phyloP scores from a whole-genome alignment of 2,797 vertebrate genomes.

The Bucorvus abyssinicus region DNA sequence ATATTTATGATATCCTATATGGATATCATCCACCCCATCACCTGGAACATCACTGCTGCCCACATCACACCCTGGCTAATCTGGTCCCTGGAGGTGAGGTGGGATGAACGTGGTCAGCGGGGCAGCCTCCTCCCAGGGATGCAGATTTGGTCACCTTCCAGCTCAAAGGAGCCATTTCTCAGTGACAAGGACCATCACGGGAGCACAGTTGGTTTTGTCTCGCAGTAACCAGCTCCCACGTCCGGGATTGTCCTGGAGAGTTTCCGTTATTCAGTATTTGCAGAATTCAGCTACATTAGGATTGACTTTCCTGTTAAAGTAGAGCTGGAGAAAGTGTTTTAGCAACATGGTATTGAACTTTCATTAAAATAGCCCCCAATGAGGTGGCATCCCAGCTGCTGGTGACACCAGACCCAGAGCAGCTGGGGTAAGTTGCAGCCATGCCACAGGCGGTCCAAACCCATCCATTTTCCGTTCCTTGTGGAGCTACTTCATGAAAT shows the following conservation, averaged over 20 bases:
- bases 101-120: background rate
- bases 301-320: background rate
- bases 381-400: fast-evolving
- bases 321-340: background rate
- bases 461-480: background rate
- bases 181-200: background rate
- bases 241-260: background rate
- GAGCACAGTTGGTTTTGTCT: fast-evolving
- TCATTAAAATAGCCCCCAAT: fast-evolving
- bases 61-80: too few species aligned
- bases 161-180: too few species aligned
- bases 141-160: background rate
- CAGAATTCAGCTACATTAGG: fast-evolving
- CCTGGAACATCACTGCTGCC: background rate
- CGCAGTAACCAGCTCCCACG: fast-evolving
- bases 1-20: too few species aligned
- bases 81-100: background rate
- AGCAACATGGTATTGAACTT: background rate
- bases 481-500: background rate
- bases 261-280: background rate
- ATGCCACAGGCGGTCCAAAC: background rate
- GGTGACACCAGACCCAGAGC: background rate
- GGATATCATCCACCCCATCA: too few species aligned
- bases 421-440: background rate
- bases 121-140: background rate